Evolutionary conservation across 2,113 vertebrate genomes (phyloP).

Genomic region (Forbesichthys papilliferus): DNA sequence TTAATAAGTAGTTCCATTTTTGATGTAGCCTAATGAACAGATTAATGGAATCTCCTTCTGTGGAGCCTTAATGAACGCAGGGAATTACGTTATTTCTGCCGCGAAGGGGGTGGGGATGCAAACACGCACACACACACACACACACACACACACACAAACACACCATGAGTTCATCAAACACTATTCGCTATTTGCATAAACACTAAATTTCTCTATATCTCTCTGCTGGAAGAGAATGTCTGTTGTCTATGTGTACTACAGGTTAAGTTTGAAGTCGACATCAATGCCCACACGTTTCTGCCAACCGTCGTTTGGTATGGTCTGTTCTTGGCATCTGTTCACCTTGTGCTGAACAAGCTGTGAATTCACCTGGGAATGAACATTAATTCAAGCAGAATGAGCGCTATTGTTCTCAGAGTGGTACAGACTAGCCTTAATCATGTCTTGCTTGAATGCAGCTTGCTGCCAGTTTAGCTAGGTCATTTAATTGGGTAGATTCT

Average conservation of each 20-base stretch:
- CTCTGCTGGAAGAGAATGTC: conserved; percentile 70
- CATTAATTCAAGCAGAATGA: conserved; percentile 67
- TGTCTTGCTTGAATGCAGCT: conserved; percentile 38
- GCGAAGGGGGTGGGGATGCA: conserved; percentile 13
- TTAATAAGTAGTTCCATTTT: conserved; percentile 80
- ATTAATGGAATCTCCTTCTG: conserved; percentile 81
- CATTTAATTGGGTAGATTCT: conserved; percentile 50
- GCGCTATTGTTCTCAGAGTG: conserved; percentile 59
- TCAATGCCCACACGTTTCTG: conserved; percentile 67
- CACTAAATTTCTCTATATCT: conserved; percentile 52
- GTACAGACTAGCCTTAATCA: conserved; percentile 56
- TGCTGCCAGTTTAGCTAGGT: conserved; percentile 45
- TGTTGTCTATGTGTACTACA: conserved; percentile 67
- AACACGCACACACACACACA: conserved; percentile 34
- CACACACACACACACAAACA: background rate
- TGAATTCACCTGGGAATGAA: conserved; percentile 68
- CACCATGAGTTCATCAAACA: conserved; percentile 33
- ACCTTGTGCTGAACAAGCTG: conserved; percentile 61
- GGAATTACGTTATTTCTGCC: conserved; percentile 45
- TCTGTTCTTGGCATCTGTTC: conserved; percentile 75
- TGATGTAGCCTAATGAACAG: conserved; percentile 82
- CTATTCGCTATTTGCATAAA: conserved; percentile 61
- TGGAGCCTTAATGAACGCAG: conserved; percentile 77
- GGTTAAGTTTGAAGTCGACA: conserved; percentile 79
- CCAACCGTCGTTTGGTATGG: conserved; percentile 67